Base-by-base conservation (phyloP, 1,140 invertebrate species). In the Drosophila trapezifrons region DNA sequence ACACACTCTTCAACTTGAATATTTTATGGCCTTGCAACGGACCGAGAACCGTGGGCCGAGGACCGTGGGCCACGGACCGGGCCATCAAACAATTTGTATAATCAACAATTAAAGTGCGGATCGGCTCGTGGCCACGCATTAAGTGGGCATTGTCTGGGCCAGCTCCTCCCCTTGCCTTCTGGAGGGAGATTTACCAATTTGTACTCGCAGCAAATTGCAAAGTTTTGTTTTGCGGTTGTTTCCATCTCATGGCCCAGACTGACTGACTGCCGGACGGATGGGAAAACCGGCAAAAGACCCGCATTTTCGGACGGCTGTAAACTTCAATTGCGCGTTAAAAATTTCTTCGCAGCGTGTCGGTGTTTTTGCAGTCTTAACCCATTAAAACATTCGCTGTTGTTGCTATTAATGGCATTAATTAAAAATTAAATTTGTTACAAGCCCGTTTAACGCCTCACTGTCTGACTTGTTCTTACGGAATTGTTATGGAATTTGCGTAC, bases 381-480 rank as follows among this genome's bases (percentile, higher is more conserved):
- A 72, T 72, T 72, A 49, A 72, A 72, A 72, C 66, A 71, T 58
- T 56, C 66, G 65, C 43, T 58, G 54, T 60, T 59, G 57, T 69
- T 52, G 60, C 76, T 76, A 80, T 83, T 83, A 83, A 83, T 79
- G 65, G 72, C 72, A 83, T 84, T 83, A 80, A 83, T 83, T 83
- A 84, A 84, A 80, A 79, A 72, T 83, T 76, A 72, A 83, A 84
- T 83, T 84, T 76, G 66, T 72, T 67, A 80, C 76, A 73, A 83
- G 70, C 60, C 65, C 80, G 80, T 83, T 83, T 78, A 66, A 72
- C 69, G 69, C 22, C 62, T 17, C 38, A 25, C 35, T 35, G 65
- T 49, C 67, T 71, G 20, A 13, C 15, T 35, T 12, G 12, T n/a
- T 42, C 13, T 32, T 10, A 32, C 10, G 29, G 3, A 32, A 32